These are phyloP conservation scores for Zaprionus bogoriensis DNA, from an alignment of 2,888 invertebrate species.

Conservation along the genomic window DNA sequence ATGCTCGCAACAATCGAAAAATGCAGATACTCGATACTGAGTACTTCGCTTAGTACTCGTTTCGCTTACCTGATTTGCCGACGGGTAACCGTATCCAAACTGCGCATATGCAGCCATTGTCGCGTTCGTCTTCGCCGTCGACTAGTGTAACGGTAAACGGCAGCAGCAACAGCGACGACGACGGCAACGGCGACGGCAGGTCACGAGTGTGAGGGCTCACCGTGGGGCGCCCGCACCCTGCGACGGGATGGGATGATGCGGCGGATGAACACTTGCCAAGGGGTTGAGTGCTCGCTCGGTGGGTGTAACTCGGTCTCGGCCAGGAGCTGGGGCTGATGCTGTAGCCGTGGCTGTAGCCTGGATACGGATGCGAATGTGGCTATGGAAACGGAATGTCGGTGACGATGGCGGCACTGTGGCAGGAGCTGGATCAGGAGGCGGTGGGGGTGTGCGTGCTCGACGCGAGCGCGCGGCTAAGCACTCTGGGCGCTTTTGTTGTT, in stretches of 20 bases:
- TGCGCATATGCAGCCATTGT: conserved; percentile 91
- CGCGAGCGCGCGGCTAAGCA: conserved; percentile 65
- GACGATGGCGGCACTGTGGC: conserved; percentile 15
- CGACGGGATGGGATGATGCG: conserved; percentile 39
- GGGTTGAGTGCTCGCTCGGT: conserved; percentile 30
- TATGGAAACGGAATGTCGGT: conserved; percentile 21
- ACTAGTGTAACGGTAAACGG: conserved; percentile 25
- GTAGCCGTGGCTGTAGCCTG: conserved; percentile 59
- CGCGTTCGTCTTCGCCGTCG: conserved; percentile 30
- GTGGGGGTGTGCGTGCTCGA: conserved; percentile 65
- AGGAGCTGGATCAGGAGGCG: conserved; percentile 13
- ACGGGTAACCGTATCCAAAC: conserved; percentile 95
- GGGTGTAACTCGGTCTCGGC: conserved; percentile 11
- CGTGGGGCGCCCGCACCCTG: conserved; percentile 60
- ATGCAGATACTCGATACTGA: not conserved
- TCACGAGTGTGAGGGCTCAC: conserved; percentile 46
- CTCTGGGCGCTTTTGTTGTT: conserved; percentile 74
- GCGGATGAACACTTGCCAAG: conserved; percentile 26
- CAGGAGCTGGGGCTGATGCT: conserved; percentile 37
- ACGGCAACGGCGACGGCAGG: conserved; percentile 28
- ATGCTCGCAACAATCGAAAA: not conserved
- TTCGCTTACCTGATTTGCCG: conserved; percentile 92
- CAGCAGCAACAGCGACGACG: conserved; percentile 9
- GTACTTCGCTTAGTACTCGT: not conserved
- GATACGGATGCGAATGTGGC: conserved; percentile 52